A percentile compares a stretch with the other conserved stretches of the same genome.
Evolutionary conservation across 2,888 invertebrate species (phyloP).

Genomic region (Melipona beecheii): DNA sequence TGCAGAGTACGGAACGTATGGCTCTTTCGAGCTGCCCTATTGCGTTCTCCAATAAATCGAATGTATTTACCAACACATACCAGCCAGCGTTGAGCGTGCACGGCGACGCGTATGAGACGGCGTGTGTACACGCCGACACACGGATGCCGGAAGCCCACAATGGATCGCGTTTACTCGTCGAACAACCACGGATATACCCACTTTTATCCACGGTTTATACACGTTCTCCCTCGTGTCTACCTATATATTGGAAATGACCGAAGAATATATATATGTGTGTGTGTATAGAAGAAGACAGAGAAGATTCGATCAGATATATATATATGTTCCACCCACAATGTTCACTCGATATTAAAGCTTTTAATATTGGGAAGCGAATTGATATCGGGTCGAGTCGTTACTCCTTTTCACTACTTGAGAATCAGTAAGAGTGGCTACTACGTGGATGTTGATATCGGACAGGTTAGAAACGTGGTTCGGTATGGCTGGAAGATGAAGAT

Average conservation of each 20-base stretch:
- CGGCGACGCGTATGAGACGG: neutral
- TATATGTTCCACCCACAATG: constrained; percentile 14
- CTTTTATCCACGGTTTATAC: constrained; percentile 71
- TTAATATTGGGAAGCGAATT: constrained; percentile 65
- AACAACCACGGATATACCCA: constrained; percentile 70
- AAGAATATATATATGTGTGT: neutral
- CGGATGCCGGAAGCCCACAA: constrained; percentile 61
- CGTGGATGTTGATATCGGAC: neutral
- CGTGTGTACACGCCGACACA: constrained; percentile 26
- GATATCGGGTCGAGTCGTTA: constrained; percentile 34
- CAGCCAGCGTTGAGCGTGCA: neutral
- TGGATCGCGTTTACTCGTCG: constrained; percentile 69
- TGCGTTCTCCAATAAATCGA: constrained; percentile 68
- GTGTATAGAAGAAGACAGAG: neutral
- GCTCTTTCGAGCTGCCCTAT: constrained; percentile 53
- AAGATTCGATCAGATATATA: constrained; percentile 9
- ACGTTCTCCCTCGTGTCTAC: constrained; percentile 6
- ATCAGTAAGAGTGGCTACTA: neutral
- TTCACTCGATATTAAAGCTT: constrained; percentile 66
- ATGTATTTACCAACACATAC: constrained; percentile 66
- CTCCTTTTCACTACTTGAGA: neutral
- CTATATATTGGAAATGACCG: neutral
- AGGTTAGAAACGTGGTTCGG: neutral
- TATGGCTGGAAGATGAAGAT: too few relatives aligned
- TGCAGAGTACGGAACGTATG: constrained; percentile 60